Evolutionary conservation across 2,113 vertebrate species (phyloP).

Genomic region (Melospiza melodia): DNA sequence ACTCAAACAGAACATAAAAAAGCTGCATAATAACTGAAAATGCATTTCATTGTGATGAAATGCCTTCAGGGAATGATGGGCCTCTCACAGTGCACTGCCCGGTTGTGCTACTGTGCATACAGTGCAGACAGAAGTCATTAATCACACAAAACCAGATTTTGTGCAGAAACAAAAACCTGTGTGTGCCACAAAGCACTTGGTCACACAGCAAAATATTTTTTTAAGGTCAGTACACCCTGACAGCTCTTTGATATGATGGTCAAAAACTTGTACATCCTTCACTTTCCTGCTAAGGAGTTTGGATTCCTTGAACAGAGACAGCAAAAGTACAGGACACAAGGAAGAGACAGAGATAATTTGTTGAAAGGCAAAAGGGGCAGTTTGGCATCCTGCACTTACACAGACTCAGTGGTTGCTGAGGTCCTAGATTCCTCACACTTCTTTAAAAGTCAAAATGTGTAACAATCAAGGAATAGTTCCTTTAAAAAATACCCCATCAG

Average conservation of each 20-base stretch:
- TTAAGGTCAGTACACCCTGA: not conserved
- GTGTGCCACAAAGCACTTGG: not conserved
- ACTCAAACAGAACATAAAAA: not conserved
- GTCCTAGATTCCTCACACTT: not conserved
- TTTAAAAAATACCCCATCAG: not conserved
- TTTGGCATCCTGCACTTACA: not conserved
- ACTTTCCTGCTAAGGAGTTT: not conserved
- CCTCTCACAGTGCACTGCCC: not conserved
- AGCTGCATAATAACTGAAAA: not conserved
- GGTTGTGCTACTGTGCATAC: not conserved
- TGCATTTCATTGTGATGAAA: not conserved
- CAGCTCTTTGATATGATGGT: not conserved
- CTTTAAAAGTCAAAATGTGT: not conserved
- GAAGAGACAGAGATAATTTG: not conserved
- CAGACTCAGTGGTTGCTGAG: not conserved
- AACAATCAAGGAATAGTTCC: not conserved
- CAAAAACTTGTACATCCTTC: not conserved
- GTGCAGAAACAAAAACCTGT: not conserved
- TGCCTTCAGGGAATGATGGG: not conserved
- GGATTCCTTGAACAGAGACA: not conserved
- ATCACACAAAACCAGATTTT: slow-evolving; percentile 3
- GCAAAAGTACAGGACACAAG: not conserved
- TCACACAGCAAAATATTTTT: not conserved
- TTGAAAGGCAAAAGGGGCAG: not conserved
- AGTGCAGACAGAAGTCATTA: slow-evolving; percentile 3